A percentile compares a stretch with the other conserved stretches of the same genome.
phyloP scores from a whole-genome alignment of 2,888 invertebrate species.

The Dendrolimus pini region DNA sequence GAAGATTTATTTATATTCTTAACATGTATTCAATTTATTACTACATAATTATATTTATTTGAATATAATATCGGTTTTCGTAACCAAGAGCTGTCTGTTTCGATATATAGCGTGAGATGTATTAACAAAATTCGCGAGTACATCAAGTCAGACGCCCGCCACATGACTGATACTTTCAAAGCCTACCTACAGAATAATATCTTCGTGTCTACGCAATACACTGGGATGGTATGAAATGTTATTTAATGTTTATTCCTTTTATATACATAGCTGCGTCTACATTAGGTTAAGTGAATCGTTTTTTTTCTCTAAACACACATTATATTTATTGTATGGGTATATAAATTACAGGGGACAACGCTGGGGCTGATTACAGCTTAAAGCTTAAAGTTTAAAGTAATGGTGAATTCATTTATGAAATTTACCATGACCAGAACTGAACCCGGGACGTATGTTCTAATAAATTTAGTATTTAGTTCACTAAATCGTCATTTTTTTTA shows the following conservation, averaged over 20 bases:
- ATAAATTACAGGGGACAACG: no score
- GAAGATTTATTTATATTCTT: constrained; percentile 18
- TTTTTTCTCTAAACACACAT: no score
- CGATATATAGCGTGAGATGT: constrained; percentile 5
- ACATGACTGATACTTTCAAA: constrained; percentile 4
- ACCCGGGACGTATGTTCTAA: no score
- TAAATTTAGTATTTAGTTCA: no score
- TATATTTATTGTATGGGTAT: no score
- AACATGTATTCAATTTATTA: constrained; percentile 36
- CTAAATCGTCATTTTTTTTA: no score
- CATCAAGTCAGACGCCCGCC: constrained; percentile 10
- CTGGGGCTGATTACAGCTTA: no score
- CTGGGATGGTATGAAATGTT: not conserved
- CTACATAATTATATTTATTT: not conserved
- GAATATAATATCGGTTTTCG: constrained; percentile 23
- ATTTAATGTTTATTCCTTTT: not conserved
- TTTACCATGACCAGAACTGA: no score
- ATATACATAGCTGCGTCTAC: no score
- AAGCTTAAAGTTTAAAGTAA: no score
- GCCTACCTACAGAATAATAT: constrained; percentile 6
- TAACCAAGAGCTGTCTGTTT: constrained; percentile 16
- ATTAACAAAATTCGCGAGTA: constrained; percentile 21
- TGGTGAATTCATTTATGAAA: no score
- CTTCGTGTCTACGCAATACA: not conserved
- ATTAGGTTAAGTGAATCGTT: no score